phyloP scores from a whole-genome alignment of 2,888 invertebrate species.

The Bibio marci region DNA sequence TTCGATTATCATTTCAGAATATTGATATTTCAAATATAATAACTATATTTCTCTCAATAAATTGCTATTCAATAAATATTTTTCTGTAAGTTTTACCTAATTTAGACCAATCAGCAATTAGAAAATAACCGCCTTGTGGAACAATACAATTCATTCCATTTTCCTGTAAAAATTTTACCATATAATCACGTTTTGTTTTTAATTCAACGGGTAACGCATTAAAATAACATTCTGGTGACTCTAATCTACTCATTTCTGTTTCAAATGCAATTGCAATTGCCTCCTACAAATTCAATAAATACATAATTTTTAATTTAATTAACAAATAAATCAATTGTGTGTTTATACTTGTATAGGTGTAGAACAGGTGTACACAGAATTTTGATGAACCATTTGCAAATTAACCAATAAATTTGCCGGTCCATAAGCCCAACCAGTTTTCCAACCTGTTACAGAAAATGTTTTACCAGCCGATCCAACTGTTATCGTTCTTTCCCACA shows the following conservation, averaged over 20 bases:
- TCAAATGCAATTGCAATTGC: conserved; percentile 85
- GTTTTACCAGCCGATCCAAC: conserved; percentile 97
- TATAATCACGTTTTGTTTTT: conserved; percentile 58
- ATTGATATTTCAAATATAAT: too few species aligned
- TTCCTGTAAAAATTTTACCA: conserved; percentile 54
- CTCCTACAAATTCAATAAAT: conserved; percentile 40
- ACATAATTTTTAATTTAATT: not conserved
- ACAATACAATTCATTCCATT: conserved; percentile 80
- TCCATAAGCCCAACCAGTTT: conserved; percentile 91
- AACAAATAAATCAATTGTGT: not conserved
- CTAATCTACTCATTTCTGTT: conserved; percentile 52
- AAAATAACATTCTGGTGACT: conserved; percentile 69
- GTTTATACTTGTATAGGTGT: conserved; percentile 78
- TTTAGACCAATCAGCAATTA: conserved; percentile 81
- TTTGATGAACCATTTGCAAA: conserved; percentile 82
- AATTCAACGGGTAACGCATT: conserved; percentile 56
- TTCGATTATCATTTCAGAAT: too few species aligned
- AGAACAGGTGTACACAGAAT: conserved; percentile 77
- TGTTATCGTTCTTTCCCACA: conserved; percentile 97
- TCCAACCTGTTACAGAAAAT: conserved; percentile 96
- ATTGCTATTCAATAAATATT: conserved; percentile 2
- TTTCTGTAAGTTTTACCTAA: conserved; percentile 35
- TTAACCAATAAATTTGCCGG: conserved; percentile 65
- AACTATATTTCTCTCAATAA: too few species aligned
- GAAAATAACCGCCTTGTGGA: conserved; percentile 95